Evolutionary conservation across 2,113 vertebrate genomes (phyloP).

Genomic region (Platichthys stellatus): DNA sequence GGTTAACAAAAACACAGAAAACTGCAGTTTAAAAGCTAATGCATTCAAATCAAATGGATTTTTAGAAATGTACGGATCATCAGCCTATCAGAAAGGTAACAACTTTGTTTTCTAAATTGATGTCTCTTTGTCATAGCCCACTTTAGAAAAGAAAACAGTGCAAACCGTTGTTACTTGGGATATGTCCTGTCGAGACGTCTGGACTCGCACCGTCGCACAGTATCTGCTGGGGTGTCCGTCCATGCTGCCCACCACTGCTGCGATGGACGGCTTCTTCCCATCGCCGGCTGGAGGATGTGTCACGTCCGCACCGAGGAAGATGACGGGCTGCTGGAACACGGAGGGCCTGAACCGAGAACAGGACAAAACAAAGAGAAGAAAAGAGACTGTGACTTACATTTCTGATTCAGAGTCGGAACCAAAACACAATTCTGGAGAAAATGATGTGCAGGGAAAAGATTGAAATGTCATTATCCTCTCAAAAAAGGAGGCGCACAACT

Average conservation of each 20-base stretch:
- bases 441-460: not conserved
- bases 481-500: not conserved
- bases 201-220: slow-evolving; percentile 95
- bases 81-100: too few species aligned
- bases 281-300: slow-evolving; percentile 96
- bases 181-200: slow-evolving; percentile 95
- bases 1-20: not conserved
- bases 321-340: slow-evolving; percentile 98
- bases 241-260: slow-evolving; percentile 98
- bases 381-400: not conserved
- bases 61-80: too few species aligned
- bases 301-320: slow-evolving; percentile 97
- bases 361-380: not conserved
- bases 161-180: slow-evolving; percentile 79
- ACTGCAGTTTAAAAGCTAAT: too few species aligned
- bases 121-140: too few species aligned
- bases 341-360: slow-evolving; percentile 87
- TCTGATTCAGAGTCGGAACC: not conserved
- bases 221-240: slow-evolving; percentile 97
- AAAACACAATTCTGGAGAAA: not conserved
- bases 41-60: too few species aligned
- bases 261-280: slow-evolving; percentile 97
- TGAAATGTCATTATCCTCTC: not conserved
- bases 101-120: too few species aligned
- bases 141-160: too few species aligned